A percentile compares a stretch with the other conserved stretches of the same genome.
Evolutionary conservation across 2,113 vertebrate species (phyloP).

Genomic region (Psammodynastes pulverulentus): DNA sequence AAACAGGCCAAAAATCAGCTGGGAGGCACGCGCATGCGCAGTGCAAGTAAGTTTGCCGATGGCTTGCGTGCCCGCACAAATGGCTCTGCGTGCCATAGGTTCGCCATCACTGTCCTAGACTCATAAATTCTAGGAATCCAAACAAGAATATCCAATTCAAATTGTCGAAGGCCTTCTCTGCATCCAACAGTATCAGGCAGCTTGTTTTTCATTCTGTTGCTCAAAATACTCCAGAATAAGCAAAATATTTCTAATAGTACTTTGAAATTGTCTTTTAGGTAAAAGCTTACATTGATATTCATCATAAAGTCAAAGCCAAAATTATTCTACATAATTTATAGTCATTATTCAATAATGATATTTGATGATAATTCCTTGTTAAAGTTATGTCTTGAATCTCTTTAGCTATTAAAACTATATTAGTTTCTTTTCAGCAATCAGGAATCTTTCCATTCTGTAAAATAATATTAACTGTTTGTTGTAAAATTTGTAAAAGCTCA

Average conservation of each 20-base stretch:
- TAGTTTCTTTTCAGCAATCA: not conserved
- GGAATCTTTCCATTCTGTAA: not conserved
- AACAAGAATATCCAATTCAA: not conserved
- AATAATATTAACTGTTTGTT: not conserved
- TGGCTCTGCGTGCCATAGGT: too few species aligned
- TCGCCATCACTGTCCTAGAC: too few species aligned
- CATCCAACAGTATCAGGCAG: not conserved
- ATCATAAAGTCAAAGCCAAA: not conserved
- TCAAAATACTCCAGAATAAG: not conserved
- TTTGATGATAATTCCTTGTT: not conserved
- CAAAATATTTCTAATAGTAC: not conserved
- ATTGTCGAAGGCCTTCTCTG: not conserved
- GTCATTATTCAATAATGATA: not conserved
- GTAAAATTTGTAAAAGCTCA: not conserved
- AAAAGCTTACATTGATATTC: not conserved
- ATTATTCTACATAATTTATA: not conserved
- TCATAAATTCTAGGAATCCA: not conserved
- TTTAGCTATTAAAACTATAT: not conserved
- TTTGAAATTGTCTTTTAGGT: not conserved
- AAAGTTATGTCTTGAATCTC: not conserved
- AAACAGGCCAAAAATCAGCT: too few species aligned
- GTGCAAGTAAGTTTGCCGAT: too few species aligned
- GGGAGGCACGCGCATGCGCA: too few species aligned
- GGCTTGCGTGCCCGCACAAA: too few species aligned
- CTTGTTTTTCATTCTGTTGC: not conserved